Conservation (phyloP, 2,113 vertebrate species). For the Proteles cristata region DNA sequence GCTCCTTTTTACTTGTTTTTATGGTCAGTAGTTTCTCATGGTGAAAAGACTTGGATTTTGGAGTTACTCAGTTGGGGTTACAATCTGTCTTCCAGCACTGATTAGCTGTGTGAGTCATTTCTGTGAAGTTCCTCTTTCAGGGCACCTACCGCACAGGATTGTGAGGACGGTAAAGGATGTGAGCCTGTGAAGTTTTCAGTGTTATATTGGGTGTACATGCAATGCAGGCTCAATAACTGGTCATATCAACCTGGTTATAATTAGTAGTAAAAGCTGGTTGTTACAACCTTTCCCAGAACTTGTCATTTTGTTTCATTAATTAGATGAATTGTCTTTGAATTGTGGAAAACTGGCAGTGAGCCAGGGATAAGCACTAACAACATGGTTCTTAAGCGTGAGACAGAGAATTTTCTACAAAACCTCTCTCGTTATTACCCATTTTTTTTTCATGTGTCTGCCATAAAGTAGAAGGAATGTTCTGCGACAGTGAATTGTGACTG, state of each 20-base stretch:
- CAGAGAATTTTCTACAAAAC: conserved; percentile 45
- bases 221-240: background rate
- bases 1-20: background rate
- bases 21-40: background rate
- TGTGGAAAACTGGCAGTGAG: conserved; percentile 45
- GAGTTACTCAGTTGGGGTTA: background rate
- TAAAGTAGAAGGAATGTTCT: conserved; percentile 55
- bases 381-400: background rate
- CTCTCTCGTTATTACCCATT: background rate
- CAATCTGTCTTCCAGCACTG: background rate
- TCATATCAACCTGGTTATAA: background rate
- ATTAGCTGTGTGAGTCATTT: background rate
- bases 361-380: background rate
- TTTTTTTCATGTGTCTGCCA: background rate
- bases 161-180: background rate
- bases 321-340: conserved; percentile 51
- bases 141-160: background rate
- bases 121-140: background rate
- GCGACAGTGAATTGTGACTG: conserved; percentile 48
- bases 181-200: background rate
- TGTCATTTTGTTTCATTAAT: conserved; percentile 58
- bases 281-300: conserved; percentile 43
- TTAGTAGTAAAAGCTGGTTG: conserved; percentile 7
- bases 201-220: background rate
- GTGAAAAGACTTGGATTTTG: conserved; percentile 3